phyloP scores from a whole-genome alignment of 1,140 invertebrate genomes.

The Argopecten irradians region DNA sequence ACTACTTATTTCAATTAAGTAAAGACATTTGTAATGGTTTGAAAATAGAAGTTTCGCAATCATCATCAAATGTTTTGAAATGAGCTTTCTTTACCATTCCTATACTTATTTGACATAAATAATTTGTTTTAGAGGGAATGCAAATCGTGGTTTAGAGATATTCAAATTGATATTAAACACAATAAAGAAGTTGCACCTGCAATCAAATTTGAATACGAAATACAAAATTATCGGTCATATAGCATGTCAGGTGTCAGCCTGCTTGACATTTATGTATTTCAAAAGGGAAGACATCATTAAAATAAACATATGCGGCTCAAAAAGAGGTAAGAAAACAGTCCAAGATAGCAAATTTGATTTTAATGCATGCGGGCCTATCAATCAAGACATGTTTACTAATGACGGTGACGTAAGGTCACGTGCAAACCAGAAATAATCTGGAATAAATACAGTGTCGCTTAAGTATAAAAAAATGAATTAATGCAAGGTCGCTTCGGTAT shows the following conservation, averaged over 20 bases:
- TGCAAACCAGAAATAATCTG: not conserved
- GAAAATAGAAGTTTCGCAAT: too few species aligned
- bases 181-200: not conserved
- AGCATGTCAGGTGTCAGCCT: not conserved
- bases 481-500: not conserved
- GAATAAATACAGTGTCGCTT: not conserved
- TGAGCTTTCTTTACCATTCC: too few species aligned
- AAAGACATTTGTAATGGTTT: too few species aligned
- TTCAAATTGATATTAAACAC: too few species aligned
- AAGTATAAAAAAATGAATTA: not conserved
- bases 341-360: not conserved
- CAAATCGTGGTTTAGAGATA: too few species aligned
- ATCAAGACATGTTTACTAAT: not conserved
- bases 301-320: not conserved
- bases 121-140: too few species aligned
- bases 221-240: not conserved
- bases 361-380: not conserved
- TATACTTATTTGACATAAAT: too few species aligned
- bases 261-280: not conserved
- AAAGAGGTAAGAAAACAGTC: not conserved
- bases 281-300: not conserved
- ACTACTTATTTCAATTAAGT: too few species aligned
- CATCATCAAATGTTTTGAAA: too few species aligned
- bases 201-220: not conserved
- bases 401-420: not conserved